Evolutionary conservation across 1,140 invertebrate genomes (phyloP), one percentile per base, ranked within the genome.

Genomic region (Drosophila sulfurigaster): DNA sequence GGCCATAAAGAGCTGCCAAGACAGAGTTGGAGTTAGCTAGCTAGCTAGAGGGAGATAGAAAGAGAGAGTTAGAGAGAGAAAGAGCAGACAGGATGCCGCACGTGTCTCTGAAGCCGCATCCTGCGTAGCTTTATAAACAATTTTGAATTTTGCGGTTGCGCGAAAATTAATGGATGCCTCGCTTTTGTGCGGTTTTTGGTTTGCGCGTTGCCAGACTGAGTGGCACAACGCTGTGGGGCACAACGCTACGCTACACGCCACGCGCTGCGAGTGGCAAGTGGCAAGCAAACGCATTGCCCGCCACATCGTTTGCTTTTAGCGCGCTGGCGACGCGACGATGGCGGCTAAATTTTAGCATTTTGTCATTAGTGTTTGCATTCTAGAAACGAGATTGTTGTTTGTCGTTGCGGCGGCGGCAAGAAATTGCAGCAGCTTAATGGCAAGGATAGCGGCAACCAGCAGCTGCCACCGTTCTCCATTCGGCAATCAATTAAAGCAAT

Each of bases 111-210:
- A 75, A 67, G 81, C 85, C 79, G 68, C 81, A 81, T 85, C 75
- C 85, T 85, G 85, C 85, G 85, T 85, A 85, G 85, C 85, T 89
- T 89, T 89, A 89, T 89, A 89, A 89, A 89, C 85, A 89, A 89
- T 89, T 89, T 89, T 89, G 85, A 89, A 89, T 89, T 89, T 89
- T 89, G 85, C 75, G 85, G 85, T 89, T 89, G 81, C 72, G 78
- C 78, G 85, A 89, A 89, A 89, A 89, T 89, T 89, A 89, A 89
- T 89, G 85, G 86, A 89, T 89, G 85, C 85, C 78, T 89, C 81
- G 85, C 85, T 89, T 80, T 88, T 85, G 86, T 89, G 85, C 85
- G 85, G 85, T 81, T 89, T 83, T 75, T 66, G 77, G 76, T 60
- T 60, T 71, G 80, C 69, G 64, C 69, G 52, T 41, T 82, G 49